Evolutionary conservation across 2,888 invertebrate genomes (phyloP).

Genomic region (Thymelicus acteon): DNA sequence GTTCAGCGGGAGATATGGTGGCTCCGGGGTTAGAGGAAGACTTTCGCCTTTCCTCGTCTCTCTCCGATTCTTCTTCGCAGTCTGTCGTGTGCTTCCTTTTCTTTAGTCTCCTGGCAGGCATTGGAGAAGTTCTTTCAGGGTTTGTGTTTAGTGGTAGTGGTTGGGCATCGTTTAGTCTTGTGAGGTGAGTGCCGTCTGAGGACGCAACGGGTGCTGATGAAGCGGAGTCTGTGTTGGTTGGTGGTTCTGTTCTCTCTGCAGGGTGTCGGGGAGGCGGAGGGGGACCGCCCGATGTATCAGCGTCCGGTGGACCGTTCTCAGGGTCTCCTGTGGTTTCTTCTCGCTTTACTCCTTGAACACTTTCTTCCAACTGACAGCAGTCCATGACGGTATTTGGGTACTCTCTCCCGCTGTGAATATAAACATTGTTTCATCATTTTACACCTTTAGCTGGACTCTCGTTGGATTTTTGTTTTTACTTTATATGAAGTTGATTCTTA

Average conservation of each 20-base stretch:
- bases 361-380: constrained; percentile 95
- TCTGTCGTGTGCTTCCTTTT: constrained; percentile 78
- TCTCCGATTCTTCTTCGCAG: constrained; percentile 72
- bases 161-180: constrained; percentile 73
- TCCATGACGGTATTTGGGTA: constrained; percentile 96
- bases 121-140: constrained; percentile 82
- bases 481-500: constrained; percentile 59
- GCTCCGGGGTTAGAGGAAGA: constrained; percentile 74
- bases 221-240: constrained; percentile 68
- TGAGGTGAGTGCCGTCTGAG: constrained; percentile 75
- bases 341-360: constrained; percentile 91
- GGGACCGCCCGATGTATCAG: constrained; percentile 86
- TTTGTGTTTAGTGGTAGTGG: constrained; percentile 74
- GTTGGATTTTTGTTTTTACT: not conserved
- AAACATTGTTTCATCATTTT: constrained; percentile 9
- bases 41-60: constrained; percentile 77
- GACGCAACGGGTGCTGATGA: constrained; percentile 74
- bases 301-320: constrained; percentile 95
- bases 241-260: constrained; percentile 71
- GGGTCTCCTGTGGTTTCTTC: constrained; percentile 93
- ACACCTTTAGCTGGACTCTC: not conserved
- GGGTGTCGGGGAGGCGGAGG: constrained; percentile 70
- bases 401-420: constrained; percentile 90
- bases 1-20: constrained; percentile 72
- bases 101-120: constrained; percentile 86